Percentiles rank a stretch among this genome's conserved stretches.
Evolutionary conservation across 2,797 vertebrate species (phyloP).

Genomic region (Crax fasciolata): DNA sequence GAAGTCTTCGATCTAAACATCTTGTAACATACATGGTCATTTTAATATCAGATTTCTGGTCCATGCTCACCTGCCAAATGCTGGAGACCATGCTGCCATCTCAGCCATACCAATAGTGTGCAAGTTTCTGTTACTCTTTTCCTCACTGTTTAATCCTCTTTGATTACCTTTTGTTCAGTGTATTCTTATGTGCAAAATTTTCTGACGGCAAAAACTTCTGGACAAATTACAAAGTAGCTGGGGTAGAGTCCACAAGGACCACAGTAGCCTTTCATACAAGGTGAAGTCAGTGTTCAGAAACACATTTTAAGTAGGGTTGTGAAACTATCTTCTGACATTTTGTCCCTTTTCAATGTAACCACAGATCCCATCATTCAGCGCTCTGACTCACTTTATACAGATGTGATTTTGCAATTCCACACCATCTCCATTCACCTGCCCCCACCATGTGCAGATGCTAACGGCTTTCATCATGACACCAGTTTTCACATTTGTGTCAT

Average conservation of each 20-base stretch:
- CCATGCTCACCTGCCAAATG: not conserved
- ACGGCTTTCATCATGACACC: fast-evolving
- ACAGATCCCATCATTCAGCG: not conserved
- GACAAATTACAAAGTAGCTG: not conserved
- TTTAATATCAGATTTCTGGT: not conserved
- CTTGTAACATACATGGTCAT: fast-evolving
- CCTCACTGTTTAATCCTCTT: not conserved
- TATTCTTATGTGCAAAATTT: not conserved
- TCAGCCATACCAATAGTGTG: not conserved
- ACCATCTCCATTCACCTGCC: not conserved
- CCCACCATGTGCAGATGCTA: fast-evolving
- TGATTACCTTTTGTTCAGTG: fast-evolving
- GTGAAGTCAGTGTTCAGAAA: not conserved
- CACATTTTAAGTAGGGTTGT: not conserved
- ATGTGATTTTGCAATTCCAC: not conserved
- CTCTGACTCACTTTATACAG: not conserved
- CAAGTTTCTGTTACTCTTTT: not conserved
- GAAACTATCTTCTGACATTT: not conserved
- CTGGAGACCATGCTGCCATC: no score
- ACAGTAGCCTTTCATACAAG: not conserved
- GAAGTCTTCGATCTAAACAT: not conserved
- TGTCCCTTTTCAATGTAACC: not conserved
- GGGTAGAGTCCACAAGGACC: not conserved
- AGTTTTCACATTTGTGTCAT: not conserved
- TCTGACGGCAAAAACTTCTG: not conserved